phyloP scores from a whole-genome alignment of 2,888 invertebrate genomes.

The Napeogenes inachia region DNA sequence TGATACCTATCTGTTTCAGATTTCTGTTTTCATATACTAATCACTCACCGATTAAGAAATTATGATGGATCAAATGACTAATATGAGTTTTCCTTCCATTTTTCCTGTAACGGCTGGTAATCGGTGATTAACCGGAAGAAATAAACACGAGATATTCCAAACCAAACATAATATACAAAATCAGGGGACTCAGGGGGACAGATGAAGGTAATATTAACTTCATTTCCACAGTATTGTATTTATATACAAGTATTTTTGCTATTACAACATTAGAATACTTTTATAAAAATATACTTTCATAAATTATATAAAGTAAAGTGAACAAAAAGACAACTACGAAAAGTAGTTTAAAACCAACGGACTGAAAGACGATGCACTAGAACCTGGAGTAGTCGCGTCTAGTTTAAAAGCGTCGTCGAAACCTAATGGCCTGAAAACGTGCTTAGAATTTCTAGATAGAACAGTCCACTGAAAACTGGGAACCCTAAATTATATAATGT shows the following conservation, averaged over 20 bases:
- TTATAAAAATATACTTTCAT: background rate
- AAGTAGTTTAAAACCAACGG: background rate
- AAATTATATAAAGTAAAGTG: background rate
- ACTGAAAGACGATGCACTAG: background rate
- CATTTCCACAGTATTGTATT: background rate
- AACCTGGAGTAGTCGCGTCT: background rate
- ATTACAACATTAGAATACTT: no score
- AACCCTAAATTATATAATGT: background rate
- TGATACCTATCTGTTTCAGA: no score
- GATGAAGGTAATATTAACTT: no score
- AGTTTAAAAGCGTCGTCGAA: background rate
- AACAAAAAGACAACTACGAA: background rate
- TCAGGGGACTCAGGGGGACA: background rate
- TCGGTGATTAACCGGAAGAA: no score
- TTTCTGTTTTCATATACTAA: no score
- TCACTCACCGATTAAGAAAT: no score
- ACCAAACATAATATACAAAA: no score
- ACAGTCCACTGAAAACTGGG: background rate
- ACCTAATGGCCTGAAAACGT: background rate
- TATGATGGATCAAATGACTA: no score
- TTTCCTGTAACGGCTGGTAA: no score
- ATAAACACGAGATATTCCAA: no score
- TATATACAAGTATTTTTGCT: background rate
- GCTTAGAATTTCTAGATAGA: background rate
- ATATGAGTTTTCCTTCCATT: no score